These are phyloP conservation scores for Xiphorhynchus elegans DNA, from an alignment of 2,113 vertebrate species.

Conservation along the genomic window DNA sequence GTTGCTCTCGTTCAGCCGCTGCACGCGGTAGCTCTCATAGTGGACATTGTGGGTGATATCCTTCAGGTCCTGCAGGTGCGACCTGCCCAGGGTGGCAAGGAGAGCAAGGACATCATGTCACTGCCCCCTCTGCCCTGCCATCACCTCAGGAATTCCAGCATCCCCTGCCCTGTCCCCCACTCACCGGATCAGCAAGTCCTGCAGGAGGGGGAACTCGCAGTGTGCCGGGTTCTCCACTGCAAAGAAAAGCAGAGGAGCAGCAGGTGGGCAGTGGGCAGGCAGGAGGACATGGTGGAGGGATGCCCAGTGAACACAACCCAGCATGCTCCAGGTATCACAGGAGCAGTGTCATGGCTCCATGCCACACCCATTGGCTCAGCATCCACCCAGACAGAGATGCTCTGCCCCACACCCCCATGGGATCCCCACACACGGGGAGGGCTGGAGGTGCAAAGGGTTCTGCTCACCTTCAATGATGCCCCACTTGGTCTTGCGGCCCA, in stretches of 20 bases:
- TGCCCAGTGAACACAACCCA: rapidly evolving
- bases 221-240: constrained; percentile 92
- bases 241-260: constrained; percentile 6
- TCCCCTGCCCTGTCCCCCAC: neutral
- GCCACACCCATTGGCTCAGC: neutral
- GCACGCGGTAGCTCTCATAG: constrained; percentile 89
- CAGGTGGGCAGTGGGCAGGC: neutral
- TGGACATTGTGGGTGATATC: constrained; percentile 94
- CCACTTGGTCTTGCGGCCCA: constrained; percentile 97
- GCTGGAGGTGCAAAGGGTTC: neutral
- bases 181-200: constrained; percentile 94
- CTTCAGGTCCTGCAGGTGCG: constrained; percentile 96
- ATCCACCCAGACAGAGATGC: neutral
- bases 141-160: rapidly evolving
- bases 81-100: constrained; percentile 45
- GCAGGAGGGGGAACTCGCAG: constrained; percentile 91
- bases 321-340: rapidly evolving
- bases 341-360: neutral
- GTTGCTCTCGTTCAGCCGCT: constrained; percentile 86
- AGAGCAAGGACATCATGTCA: neutral
- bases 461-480: constrained; percentile 92
- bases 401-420: rapidly evolving
- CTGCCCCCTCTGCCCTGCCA: rapidly evolving
- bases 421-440: rapidly evolving
- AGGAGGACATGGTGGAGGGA: neutral